phyloP scores from a whole-genome alignment of 1,140 invertebrate species.

The Sesamia nonagrioides region DNA sequence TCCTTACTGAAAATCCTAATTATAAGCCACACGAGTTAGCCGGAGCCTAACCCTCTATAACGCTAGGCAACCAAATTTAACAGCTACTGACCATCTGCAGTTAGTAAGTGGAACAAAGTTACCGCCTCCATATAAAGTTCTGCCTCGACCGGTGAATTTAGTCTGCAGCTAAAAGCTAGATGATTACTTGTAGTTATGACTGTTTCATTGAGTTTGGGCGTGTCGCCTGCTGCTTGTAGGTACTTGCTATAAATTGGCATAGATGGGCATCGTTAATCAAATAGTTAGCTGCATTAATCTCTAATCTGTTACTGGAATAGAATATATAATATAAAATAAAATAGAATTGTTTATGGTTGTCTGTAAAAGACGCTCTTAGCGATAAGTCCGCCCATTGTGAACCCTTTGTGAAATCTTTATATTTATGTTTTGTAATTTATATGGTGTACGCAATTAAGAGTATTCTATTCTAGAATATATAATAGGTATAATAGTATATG shows the following conservation, averaged over 20 bases:
- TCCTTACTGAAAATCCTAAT: not conserved
- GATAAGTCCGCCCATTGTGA: too few species aligned
- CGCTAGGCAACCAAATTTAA: constrained; percentile 57
- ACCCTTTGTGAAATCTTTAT: too few species aligned
- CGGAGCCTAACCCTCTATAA: constrained; percentile 13
- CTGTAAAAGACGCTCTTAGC: too few species aligned
- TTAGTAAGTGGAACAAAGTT: constrained; percentile 55
- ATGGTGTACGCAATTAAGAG: too few species aligned
- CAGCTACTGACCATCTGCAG: constrained; percentile 55
- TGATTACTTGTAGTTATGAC: constrained; percentile 56
- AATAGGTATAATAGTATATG: too few species aligned
- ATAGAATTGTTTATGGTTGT: too few species aligned
- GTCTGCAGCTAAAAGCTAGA: constrained; percentile 58
- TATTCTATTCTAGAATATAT: too few species aligned
- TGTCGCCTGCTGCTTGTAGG: constrained; percentile 11
- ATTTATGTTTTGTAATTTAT: too few species aligned
- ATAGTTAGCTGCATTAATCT: too few species aligned
- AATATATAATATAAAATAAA: too few species aligned
- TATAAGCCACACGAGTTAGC: constrained; percentile 7
- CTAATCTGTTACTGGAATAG: too few species aligned
- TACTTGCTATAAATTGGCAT: not conserved
- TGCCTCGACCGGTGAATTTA: constrained; percentile 51
- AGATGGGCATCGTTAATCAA: not conserved
- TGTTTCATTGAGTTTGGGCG: constrained; percentile 58
- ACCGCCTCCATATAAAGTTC: constrained; percentile 51